A percentile compares a stretch with the other conserved stretches of the same genome.
Conservation (phyloP, 2,888 invertebrate genomes). For the Apotomis turbidana region DNA sequence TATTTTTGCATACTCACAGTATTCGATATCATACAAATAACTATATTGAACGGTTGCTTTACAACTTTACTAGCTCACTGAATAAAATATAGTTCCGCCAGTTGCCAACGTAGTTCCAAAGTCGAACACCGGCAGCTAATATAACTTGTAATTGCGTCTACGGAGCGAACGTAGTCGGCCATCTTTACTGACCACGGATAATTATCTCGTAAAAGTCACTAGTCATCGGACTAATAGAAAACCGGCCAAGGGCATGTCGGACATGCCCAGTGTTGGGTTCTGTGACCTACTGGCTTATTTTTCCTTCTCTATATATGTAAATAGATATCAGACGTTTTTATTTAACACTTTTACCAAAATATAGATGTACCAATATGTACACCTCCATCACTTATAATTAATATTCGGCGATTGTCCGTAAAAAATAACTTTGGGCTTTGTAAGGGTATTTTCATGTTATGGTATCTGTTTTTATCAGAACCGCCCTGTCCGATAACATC, state of each 20-base stretch:
- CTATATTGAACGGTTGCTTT: neutral
- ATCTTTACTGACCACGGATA: constrained; percentile 3
- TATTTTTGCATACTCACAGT: neutral
- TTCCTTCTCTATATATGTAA: no score
- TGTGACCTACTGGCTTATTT: no score
- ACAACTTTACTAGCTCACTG: neutral
- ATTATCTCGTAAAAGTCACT: neutral
- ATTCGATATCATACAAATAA: neutral
- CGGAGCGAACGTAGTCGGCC: constrained; percentile 1
- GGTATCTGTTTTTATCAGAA: no score
- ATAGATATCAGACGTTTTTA: no score
- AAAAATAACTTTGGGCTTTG: no score
- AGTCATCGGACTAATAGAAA: neutral
- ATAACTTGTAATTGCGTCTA: constrained; percentile 14
- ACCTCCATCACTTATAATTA: no score
- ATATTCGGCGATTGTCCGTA: no score
- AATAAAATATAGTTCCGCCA: neutral
- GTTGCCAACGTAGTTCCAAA: neutral
- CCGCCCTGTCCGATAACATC: no score
- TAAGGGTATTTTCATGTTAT: no score
- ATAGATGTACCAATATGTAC: no score
- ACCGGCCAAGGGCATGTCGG: neutral
- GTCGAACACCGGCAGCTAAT: constrained; percentile 16
- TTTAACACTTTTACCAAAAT: no score
- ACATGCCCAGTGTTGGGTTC: no score